Percentiles rank a stretch among this genome's conserved stretches.
Evolutionary conservation across 2,113 vertebrate genomes (phyloP).

Genomic region (Puntigrus tetrazona): DNA sequence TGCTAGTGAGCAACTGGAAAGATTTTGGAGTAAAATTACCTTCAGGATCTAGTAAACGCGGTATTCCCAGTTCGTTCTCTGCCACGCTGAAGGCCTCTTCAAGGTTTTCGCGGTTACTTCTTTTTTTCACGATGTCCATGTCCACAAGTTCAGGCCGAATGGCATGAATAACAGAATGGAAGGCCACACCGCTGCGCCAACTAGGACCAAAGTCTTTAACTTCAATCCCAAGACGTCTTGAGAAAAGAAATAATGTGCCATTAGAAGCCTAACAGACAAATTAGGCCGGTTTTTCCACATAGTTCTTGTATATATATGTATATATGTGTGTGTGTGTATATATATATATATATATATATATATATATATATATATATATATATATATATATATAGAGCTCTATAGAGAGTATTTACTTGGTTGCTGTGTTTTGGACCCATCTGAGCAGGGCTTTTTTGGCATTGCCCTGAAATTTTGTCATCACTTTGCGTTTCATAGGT

Average conservation of each 20-base stretch:
- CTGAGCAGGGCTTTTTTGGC: constrained; percentile 90
- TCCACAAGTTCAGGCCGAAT: constrained; percentile 92
- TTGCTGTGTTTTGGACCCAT: constrained; percentile 91
- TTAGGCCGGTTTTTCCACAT: neutral
- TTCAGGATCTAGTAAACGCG: constrained; percentile 93
- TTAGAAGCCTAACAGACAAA: neutral
- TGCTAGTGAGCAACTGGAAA: neutral
- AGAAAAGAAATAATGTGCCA: neutral
- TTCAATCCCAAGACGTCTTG: constrained; percentile 84
- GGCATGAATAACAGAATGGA: constrained; percentile 90
- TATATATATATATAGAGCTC: no score
- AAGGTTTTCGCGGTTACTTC: constrained; percentile 87
- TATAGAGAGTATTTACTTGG: constrained; percentile 74
- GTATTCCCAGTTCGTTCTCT: constrained; percentile 89
- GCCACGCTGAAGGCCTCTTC: constrained; percentile 91
- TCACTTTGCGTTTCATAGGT: constrained; percentile 88
- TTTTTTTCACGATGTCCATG: constrained; percentile 82
- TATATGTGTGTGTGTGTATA: no score
- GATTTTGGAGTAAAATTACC: constrained; percentile 68
- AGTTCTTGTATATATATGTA: no score
- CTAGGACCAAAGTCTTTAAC: constrained; percentile 95
- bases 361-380: no score
- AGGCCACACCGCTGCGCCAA: constrained; percentile 92
- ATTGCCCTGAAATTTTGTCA: constrained; percentile 84
- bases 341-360: no score